These are phyloP conservation scores for Alligator sinensis DNA, from an alignment of 2,113 vertebrate species.

Conservation along the genomic window DNA sequence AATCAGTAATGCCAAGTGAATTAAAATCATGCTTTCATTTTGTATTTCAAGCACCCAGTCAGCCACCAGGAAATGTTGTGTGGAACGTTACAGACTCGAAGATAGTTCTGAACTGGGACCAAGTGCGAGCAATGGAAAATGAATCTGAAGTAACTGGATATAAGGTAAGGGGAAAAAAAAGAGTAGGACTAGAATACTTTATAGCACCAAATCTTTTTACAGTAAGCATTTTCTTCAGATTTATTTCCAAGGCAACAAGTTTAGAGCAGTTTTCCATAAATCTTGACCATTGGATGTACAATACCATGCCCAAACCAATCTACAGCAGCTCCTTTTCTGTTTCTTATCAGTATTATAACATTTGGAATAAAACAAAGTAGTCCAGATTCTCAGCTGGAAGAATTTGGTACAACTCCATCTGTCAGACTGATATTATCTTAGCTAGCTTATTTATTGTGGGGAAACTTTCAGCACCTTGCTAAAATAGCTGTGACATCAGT, in stretches of 20 bases:
- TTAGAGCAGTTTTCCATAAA: background rate
- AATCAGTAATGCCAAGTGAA: conserved; percentile 20
- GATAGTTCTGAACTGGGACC: conserved; percentile 92
- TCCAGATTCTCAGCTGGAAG: background rate
- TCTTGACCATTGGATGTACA: background rate
- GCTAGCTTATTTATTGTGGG: background rate
- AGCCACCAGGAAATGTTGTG: conserved; percentile 89
- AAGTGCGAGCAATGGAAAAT: conserved; percentile 90
- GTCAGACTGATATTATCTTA: background rate
- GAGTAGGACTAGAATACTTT: background rate
- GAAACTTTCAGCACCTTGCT: accelerated
- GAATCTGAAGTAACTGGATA: conserved; percentile 95
- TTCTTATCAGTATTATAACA: background rate
- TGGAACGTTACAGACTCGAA: conserved; percentile 92
- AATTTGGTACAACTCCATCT: background rate
- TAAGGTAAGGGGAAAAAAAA: conserved; percentile 81
- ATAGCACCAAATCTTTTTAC: accelerated
- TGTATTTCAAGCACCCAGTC: conserved; percentile 87
- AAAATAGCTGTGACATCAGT: background rate
- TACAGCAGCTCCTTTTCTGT: background rate
- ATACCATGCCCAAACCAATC: background rate
- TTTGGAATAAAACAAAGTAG: background rate
- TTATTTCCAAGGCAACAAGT: background rate
- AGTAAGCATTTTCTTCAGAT: accelerated
- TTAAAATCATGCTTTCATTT: conserved; percentile 30